Percentiles rank a stretch among this genome's conserved stretches.
phyloP scores from a whole-genome alignment of 64 coral and sea anemone genomes.

The Porites australiensis region DNA sequence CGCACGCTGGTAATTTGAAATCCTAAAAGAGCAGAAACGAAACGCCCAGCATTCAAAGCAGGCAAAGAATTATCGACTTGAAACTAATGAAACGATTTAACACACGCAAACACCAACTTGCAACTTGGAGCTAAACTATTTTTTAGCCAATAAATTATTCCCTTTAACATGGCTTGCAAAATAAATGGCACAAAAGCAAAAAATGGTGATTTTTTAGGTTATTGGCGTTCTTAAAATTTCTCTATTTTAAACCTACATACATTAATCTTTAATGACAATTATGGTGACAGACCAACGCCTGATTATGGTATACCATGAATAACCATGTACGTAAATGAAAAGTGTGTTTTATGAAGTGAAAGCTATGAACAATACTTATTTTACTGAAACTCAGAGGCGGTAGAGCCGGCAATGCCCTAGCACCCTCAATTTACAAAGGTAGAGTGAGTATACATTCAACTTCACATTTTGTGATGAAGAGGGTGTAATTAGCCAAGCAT shows the following conservation, averaged over 20 bases:
- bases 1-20: background rate
- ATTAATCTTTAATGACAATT: constrained; percentile 1
- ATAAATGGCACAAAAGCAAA: background rate
- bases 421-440: constrained; percentile 7
- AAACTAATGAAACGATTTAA: constrained; percentile 2
- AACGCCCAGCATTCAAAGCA: constrained; percentile 16
- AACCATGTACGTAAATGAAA: constrained; percentile 8
- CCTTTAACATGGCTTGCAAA: background rate
- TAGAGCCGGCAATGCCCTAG: background rate
- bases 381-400: background rate
- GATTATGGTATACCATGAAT: background rate
- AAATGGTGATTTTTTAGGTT: background rate
- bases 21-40: background rate
- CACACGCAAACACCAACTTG: background rate
- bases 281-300: background rate
- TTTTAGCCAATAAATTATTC: constrained; percentile 7
- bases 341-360: background rate
- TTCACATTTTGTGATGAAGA: constrained; percentile 1
- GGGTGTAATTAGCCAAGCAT: background rate
- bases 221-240: background rate
- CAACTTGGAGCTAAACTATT: constrained; percentile 7
- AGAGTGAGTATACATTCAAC: background rate
- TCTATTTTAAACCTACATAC: background rate
- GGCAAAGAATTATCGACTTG: constrained; percentile 14
- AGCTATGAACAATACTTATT: background rate